Evolutionary conservation across 2,888 invertebrate genomes (phyloP), one percentile per base, ranked within the genome.

Genomic region (Xylota sylvarum): DNA sequence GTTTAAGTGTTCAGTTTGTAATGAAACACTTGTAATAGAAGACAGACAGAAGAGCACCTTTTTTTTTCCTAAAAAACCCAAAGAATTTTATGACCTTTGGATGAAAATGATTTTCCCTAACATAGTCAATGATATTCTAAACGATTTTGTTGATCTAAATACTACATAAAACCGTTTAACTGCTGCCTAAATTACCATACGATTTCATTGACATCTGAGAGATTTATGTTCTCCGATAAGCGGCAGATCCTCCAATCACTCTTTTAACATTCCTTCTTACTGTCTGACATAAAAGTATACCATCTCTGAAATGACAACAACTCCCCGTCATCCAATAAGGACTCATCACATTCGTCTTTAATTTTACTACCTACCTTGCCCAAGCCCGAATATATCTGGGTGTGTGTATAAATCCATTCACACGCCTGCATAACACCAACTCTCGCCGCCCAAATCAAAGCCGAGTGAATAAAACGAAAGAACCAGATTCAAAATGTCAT

Each of bases 331-430:
- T 70, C 55, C 62, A 52, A 60, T 62, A 78, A 78, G 78, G 14
- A 73, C 65, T 64, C 81, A 69, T 81, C 74, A 70, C 62, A 81
- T 46, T 19, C 10, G 77, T 70, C 62, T 65, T 77, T 65, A 65
- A 77, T 77, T 82, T 82, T 65, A 82, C 72, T 58, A 65, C 74
- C 55, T 50, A 30, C 58, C 40, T 23, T 27, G 12, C 17, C 58
- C 14, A 40, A 37, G 23, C n/a, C 17, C 48, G 48, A 12, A 43
- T 50, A 19, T 30, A n/a, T n/a, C n/a, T n/a, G 14, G 46, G 37
- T 43, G 46, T n/a, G n/a, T n/a, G n/a, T n/a, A n/a, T 48, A 40
- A 56, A 70, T 40, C 30, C 46, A 52, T 67, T 67, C 32, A 48
- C 60, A 43, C 50, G 32, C 27, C 30, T 46, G 46, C 60, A 64